Evolutionary conservation across 2,797 vertebrate species (phyloP), one percentile per base, ranked within the genome.

Genomic region (Spinibarbus caldwelli): DNA sequence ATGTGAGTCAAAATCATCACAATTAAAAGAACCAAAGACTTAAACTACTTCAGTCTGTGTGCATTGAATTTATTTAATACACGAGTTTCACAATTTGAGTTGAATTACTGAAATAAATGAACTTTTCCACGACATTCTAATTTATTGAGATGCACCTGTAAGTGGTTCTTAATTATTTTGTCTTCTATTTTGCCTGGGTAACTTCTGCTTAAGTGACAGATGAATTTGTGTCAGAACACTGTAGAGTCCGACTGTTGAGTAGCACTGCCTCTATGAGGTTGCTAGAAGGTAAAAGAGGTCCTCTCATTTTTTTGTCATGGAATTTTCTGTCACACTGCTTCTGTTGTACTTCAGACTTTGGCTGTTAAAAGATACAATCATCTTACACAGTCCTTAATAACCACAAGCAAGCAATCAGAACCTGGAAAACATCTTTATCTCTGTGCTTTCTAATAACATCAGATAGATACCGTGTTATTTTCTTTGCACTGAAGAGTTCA

Each of bases 321-420:
- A 3, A 52, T 31, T 59, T 49, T 34, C n/a, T n/a, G 23, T 66
- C 68, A 49, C 45, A 38, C 34, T 64, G 62, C 54, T 87, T 45
- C 82, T 84, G 66, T 62, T 10, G 26, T 47, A 85, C 79, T 47
- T 62, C 82, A 41, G 86, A 80, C 43, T 75, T 47, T 78, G 78
- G 73, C 78, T 88, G 70, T 38, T 66, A 76, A 57, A 80, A 82
- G 86, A 84, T 79, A 26, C 62, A 47, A 86, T 82, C 70, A 78
- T 78, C 75, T 77, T 36, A 84, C 76, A 82, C 67, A 68, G 12
- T 29, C 7, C 78, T 80, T 67, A 66, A 59, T 62, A 77, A 45
- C n/a, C 26, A 47, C 76, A 29, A 6, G 57, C 47, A 47, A 78
- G 64, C 59, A 49, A 76, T 83, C 71, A 83, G 80, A 83, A 57